Evolutionary conservation across 2,113 vertebrate genomes (phyloP), one percentile per base, ranked within the genome.

Genomic region (Leptodactylus fuscus): DNA sequence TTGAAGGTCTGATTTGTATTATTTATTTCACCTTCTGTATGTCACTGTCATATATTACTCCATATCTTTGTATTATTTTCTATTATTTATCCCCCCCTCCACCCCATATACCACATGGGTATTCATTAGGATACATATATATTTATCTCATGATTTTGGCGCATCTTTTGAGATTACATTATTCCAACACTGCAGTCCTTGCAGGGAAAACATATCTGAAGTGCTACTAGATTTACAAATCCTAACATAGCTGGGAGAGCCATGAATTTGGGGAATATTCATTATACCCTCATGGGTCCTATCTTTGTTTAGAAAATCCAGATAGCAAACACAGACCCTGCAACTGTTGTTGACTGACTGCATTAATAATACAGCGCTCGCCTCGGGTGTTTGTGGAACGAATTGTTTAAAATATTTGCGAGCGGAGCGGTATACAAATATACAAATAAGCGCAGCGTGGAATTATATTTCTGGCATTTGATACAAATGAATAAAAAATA

Each of bases 321-420:
- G 70, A 83, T 62, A 60, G 38, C 58, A 67, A 55, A 53, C 82
- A 48, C 38, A 49, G 41, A 38, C 20, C 55, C 38, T 10, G 58
- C 38, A 77, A 85, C 55, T 85, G 44, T 77, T 85, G 82, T 83
- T 85, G 83, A 79, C 75, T 60, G 60, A 79, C 46, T 85, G 44
- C 83, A 85, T 85, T 71, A 85, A 85, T 80, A 85, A 85, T 71
- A 20, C 65, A 79, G 48, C 24, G 24, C 46, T 85, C 51, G 75
- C 83, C 62, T 79, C 38, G 29, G 75, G 83, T 70, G 60, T 85
- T 85, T 85, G 75, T 41, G 48, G 41, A 85, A 44, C 48, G 53
- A 48, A 71, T 85, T 85, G 74, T 79, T 71, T 79, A 38, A 79
- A 70, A 67, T 70, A 69, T 78, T 69, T 46, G n/a, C 22, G 70